Evolutionary conservation across 2,113 vertebrate genomes (phyloP).

Genomic region (Malurus cyaneus): DNA sequence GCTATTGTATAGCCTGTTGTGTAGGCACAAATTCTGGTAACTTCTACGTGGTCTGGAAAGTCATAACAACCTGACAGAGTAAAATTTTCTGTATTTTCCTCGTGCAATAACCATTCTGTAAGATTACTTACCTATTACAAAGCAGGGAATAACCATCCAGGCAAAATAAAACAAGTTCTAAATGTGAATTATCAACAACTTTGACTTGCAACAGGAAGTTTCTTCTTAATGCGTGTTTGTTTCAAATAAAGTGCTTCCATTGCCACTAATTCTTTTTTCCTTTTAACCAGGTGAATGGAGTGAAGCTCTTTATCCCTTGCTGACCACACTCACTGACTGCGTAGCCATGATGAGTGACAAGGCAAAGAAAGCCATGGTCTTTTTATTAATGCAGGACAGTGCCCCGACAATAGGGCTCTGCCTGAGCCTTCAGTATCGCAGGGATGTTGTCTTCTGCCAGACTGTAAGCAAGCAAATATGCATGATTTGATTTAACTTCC

Average conservation of each 20-base stretch:
- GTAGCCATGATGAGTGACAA: conserved; percentile 98
- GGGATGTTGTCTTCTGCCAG: conserved; percentile 98
- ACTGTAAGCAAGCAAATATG: conserved; percentile 79
- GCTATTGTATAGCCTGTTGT: not conserved
- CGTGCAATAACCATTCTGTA: not conserved
- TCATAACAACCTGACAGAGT: not conserved
- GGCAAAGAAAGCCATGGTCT: conserved; percentile 97
- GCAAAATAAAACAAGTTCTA: not conserved
- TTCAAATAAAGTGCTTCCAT: not conserved
- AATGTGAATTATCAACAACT: not conserved
- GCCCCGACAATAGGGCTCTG: conserved; percentile 91
- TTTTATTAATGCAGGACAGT: conserved; percentile 96
- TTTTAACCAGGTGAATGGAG: conserved; percentile 91
- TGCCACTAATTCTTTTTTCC: not conserved
- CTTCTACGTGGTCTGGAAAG: not conserved
- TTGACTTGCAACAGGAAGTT: not conserved
- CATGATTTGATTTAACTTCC: not conserved
- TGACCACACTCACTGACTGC: conserved; percentile 94
- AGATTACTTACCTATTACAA: not conserved
- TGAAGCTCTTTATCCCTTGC: conserved; percentile 93
- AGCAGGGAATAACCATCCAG: not conserved
- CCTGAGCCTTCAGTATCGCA: conserved; percentile 92
- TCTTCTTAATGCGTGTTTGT: not conserved
- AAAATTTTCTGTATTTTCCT: not conserved
- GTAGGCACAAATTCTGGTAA: not conserved